Evolutionary conservation across 1,140 invertebrate species (phyloP).

Genomic region (Condylostylus longicornis): DNA sequence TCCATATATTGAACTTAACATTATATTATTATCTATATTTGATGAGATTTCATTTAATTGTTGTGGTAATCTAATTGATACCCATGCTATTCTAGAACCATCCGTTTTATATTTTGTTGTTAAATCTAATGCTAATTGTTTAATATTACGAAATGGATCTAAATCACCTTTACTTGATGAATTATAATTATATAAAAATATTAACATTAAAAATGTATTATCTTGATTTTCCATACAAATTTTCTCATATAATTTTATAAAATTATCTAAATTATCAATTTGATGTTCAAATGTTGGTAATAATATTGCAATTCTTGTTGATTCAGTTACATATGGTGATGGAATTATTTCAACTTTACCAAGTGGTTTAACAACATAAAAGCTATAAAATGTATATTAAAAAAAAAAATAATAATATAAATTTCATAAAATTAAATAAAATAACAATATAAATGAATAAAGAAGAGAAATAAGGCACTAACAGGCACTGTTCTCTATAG

Average conservation of each 20-base stretch:
- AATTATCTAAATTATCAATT: slow-evolving; percentile 34
- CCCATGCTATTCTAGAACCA: slow-evolving; percentile 52
- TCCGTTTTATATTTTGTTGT: slow-evolving; percentile 53
- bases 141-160: slow-evolving; percentile 50
- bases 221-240: slow-evolving; percentile 58
- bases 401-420: slow-evolving; percentile 47
- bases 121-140: slow-evolving; percentile 42
- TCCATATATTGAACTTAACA: slow-evolving; percentile 22
- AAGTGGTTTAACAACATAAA: slow-evolving; percentile 59
- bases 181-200: slow-evolving; percentile 41
- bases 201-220: slow-evolving; percentile 57
- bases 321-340: slow-evolving; percentile 85
- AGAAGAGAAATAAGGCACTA: too few relatives aligned
- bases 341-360: slow-evolving; percentile 71
- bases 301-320: slow-evolving; percentile 59
- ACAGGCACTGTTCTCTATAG: too few relatives aligned
- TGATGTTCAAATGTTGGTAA: slow-evolving; percentile 38
- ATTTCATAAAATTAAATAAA: too few relatives aligned
- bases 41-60: slow-evolving; percentile 14
- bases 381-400: slow-evolving; percentile 10
- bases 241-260: slow-evolving; percentile 54
- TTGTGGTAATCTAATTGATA: slow-evolving; percentile 46
- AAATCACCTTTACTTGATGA: slow-evolving; percentile 45
- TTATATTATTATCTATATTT: slow-evolving; percentile 21
- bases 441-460: too few relatives aligned